Evolutionary conservation across 2,113 vertebrate species (phyloP).

Genomic region (Malurus alboscapulatus): DNA sequence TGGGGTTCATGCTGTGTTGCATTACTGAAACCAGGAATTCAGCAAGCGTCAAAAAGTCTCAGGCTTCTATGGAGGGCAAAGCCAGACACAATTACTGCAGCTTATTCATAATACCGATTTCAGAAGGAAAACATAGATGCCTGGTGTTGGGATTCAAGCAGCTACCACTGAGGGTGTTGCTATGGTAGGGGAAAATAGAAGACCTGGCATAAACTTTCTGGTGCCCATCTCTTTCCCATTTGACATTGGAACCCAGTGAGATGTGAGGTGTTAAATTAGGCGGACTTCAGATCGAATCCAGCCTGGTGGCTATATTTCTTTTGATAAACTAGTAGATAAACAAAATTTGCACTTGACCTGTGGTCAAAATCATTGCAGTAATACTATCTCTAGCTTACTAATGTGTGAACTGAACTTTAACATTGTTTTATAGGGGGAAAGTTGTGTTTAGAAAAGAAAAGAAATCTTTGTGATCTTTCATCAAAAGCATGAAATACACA

Average conservation of each 20-base stretch:
- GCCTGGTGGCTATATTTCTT: neutral
- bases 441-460: neutral
- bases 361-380: neutral
- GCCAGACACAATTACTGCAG: neutral
- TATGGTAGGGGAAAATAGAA: neutral
- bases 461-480: neutral
- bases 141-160: neutral
- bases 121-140: neutral
- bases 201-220: neutral
- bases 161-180: neutral
- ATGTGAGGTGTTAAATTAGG: neutral
- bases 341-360: neutral
- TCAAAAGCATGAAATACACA: neutral
- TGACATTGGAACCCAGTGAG: neutral
- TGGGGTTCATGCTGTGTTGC: neutral
- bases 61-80: neutral
- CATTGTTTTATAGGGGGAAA: neutral
- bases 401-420: neutral
- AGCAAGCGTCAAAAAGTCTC: neutral
- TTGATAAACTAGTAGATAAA: neutral
- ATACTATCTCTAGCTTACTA: neutral
- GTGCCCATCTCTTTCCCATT: neutral
- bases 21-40: neutral
- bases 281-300: neutral
- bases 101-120: neutral